Evolutionary conservation across 2,113 vertebrate species (phyloP).

Genomic region (Sarotherodon lohbergeri): DNA sequence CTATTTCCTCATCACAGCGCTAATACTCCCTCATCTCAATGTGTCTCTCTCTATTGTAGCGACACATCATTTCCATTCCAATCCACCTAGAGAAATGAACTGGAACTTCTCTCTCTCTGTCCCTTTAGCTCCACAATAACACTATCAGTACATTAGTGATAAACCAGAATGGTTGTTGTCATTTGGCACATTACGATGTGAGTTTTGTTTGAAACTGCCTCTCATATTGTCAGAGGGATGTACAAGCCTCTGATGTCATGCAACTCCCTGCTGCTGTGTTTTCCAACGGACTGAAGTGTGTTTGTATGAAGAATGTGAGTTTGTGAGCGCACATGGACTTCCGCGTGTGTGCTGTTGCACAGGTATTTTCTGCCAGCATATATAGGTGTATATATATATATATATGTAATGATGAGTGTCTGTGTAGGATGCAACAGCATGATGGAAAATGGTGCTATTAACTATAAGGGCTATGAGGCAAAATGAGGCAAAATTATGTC

Average conservation of each 20-base stretch:
- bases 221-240: slow-evolving; percentile 20
- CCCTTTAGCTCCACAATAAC: slow-evolving; percentile 43
- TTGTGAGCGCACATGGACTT: background rate
- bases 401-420: background rate
- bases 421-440: background rate
- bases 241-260: background rate
- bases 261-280: background rate
- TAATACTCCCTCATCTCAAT: slow-evolving; percentile 71
- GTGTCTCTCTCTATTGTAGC: slow-evolving; percentile 59
- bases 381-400: background rate
- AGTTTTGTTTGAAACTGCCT: slow-evolving; percentile 42
- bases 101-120: slow-evolving; percentile 48
- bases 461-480: background rate
- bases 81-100: slow-evolving; percentile 72
- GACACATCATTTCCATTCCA: slow-evolving; percentile 71
- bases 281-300: background rate
- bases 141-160: slow-evolving; percentile 55
- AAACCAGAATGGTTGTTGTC: slow-evolving; percentile 46
- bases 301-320: slow-evolving; percentile 13
- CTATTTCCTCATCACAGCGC: slow-evolving; percentile 66
- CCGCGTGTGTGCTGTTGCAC: background rate
- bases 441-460: slow-evolving; percentile 5
- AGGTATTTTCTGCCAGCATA: background rate
- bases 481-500: background rate
- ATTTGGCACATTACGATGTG: slow-evolving; percentile 45